phyloP scores from a whole-genome alignment of 1,140 invertebrate genomes.

The Hylyphantes graminicola region DNA sequence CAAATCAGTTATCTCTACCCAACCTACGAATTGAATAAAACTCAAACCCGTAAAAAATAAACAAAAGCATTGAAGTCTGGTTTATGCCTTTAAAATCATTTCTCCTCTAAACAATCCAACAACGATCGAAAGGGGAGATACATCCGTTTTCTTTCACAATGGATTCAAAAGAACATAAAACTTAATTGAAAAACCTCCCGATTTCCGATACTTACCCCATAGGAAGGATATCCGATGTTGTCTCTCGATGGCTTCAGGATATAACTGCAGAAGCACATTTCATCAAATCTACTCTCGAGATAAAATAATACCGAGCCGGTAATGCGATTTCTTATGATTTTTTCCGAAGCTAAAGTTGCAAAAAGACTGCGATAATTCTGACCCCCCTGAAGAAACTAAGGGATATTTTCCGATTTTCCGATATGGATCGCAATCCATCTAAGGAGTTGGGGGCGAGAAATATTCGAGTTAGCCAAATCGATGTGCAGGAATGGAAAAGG shows the following conservation, averaged over 20 bases:
- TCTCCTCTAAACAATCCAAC: no score
- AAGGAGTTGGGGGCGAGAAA: background rate
- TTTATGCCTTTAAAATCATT: no score
- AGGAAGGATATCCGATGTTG: conserved; percentile 3
- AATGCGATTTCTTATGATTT: conserved; percentile 42
- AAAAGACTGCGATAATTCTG: conserved; percentile 39
- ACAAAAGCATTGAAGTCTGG: no score
- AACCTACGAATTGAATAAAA: no score
- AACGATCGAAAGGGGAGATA: no score
- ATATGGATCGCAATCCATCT: conserved; percentile 36
- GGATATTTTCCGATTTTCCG: conserved; percentile 46
- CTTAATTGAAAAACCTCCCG: conserved; percentile 41
- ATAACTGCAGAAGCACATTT: conserved; percentile 22
- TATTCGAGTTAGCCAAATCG: conserved; percentile 1
- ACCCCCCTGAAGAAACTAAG: background rate
- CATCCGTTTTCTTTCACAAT: background rate
- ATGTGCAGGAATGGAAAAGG: no score
- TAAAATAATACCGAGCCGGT: conserved; percentile 21
- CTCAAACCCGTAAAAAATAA: no score
- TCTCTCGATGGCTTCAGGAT: conserved; percentile 22
- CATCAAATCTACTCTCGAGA: conserved; percentile 23
- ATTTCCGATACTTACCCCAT: conserved; percentile 19
- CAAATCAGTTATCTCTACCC: no score
- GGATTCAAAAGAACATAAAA: conserved; percentile 36
- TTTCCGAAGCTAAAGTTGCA: conserved; percentile 15